Evolutionary conservation across 1,140 invertebrate species (phyloP).

Genomic region (Pseudomyrmex concolor): DNA sequence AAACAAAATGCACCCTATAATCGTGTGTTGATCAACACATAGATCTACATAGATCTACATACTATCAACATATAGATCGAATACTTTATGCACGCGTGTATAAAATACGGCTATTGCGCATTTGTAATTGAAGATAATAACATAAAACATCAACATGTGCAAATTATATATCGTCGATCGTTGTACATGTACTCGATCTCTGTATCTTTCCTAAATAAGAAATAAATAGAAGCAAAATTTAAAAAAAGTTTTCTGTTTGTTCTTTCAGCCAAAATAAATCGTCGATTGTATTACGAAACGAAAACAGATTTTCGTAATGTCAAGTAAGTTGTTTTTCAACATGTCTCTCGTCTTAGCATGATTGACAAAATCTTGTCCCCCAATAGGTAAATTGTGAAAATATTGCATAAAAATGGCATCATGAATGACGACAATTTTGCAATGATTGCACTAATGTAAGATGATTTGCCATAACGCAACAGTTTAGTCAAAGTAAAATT

Average conservation of each 20-base stretch:
- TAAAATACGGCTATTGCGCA: neutral
- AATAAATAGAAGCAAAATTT: slow-evolving; percentile 70
- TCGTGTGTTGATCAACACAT: neutral
- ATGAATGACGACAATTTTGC: no score
- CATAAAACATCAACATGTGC: slow-evolving; percentile 60
- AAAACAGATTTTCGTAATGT: neutral
- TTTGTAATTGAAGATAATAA: slow-evolving; percentile 47
- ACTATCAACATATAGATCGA: slow-evolving; percentile 60
- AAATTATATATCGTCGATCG: slow-evolving; percentile 72
- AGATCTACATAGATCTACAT: neutral
- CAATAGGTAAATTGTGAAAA: no score
- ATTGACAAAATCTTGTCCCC: slow-evolving; percentile 5
- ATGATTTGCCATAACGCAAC: no score
- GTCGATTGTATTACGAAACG: slow-evolving; percentile 10
- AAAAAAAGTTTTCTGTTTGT: slow-evolving; percentile 78
- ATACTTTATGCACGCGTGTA: slow-evolving; percentile 46
- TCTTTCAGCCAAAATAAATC: slow-evolving; percentile 69
- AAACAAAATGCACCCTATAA: neutral
- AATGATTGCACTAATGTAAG: no score
- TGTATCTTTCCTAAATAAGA: slow-evolving; percentile 76
- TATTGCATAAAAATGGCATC: no score
- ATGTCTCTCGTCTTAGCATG: neutral
- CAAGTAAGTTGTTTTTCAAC: neutral
- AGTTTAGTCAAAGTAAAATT: no score
- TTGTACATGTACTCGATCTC: slow-evolving; percentile 63